Evolutionary conservation across 1,140 invertebrate genomes (phyloP).

Genomic region (Ips nitidus): DNA sequence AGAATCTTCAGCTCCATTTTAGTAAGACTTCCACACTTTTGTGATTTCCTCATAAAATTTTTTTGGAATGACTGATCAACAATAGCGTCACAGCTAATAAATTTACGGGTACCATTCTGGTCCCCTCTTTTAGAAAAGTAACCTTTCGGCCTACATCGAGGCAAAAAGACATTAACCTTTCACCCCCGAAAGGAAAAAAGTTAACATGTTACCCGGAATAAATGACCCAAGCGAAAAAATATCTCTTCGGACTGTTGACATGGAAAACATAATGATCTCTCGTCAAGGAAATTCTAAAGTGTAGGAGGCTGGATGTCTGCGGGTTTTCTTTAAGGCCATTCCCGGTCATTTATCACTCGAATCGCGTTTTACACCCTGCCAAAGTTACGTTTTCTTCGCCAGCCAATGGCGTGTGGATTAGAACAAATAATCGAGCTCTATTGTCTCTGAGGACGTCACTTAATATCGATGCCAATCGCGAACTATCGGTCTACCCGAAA

Average conservation of each 20-base stretch:
- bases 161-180: background rate
- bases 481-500: background rate
- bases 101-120: too few species aligned
- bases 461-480: background rate
- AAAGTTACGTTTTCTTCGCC: conserved; percentile 6
- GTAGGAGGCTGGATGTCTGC: conserved; percentile 26
- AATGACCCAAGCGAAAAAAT: conserved; percentile 34
- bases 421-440: background rate
- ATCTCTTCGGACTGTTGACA: conserved; percentile 31
- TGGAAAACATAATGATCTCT: conserved; percentile 34
- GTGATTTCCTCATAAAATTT: too few species aligned
- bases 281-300: conserved; percentile 30
- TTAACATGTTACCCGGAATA: conserved; percentile 27
- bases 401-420: background rate
- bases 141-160: background rate
- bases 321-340: conserved; percentile 23
- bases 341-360: conserved; percentile 31
- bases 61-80: too few species aligned
- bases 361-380: conserved; percentile 19
- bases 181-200: conserved; percentile 1
- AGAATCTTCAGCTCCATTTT: too few species aligned
- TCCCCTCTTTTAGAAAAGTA: background rate
- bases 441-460: background rate
- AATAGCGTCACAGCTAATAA: too few species aligned
- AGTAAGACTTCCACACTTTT: too few species aligned